Percentiles rank a stretch among this genome's conserved stretches.
phyloP scores from a whole-genome alignment of 2,888 invertebrate genomes.

The Phrixothrix hirtus region DNA sequence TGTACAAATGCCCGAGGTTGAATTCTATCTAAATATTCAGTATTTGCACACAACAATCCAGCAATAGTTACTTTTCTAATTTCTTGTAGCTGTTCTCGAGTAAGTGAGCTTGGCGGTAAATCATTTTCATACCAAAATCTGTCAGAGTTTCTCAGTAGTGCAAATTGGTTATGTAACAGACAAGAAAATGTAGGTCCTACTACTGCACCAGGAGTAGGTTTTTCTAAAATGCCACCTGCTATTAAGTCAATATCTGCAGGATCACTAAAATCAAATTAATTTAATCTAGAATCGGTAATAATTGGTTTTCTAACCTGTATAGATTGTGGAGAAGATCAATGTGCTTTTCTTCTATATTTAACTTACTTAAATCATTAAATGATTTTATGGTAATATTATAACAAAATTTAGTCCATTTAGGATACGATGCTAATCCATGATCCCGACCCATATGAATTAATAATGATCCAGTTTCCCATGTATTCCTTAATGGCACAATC shows the following conservation, averaged over 20 bases:
- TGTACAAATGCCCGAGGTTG: constrained; percentile 86
- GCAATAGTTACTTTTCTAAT: constrained; percentile 79
- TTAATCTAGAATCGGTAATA: too few relatives aligned
- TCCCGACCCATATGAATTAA: constrained; percentile 72
- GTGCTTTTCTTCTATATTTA: constrained; percentile 62
- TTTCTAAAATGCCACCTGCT: constrained; percentile 81
- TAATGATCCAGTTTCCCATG: constrained; percentile 58
- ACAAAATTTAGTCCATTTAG: constrained; percentile 70
- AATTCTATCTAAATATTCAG: constrained; percentile 69
- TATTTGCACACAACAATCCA: constrained; percentile 77
- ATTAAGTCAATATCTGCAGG: constrained; percentile 83
- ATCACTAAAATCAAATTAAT: constrained; percentile 54
- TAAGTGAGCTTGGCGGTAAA: constrained; percentile 83
- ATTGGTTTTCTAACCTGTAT: constrained; percentile 64
- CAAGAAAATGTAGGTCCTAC: constrained; percentile 91
- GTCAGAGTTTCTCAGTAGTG: constrained; percentile 81
- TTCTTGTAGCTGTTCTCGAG: constrained; percentile 75
- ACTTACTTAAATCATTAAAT: constrained; percentile 63
- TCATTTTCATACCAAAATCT: constrained; percentile 97
- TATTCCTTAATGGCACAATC: constrained; percentile 49
- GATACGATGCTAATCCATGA: constrained; percentile 79
- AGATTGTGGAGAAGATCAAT: constrained; percentile 68
- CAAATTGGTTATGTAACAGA: constrained; percentile 80
- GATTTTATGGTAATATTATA: constrained; percentile 52
- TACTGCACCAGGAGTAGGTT: constrained; percentile 75